Evolutionary conservation across 2,113 vertebrate species (phyloP), one percentile per base, ranked within the genome.

Genomic region (Reinhardtius hippoglossoides): DNA sequence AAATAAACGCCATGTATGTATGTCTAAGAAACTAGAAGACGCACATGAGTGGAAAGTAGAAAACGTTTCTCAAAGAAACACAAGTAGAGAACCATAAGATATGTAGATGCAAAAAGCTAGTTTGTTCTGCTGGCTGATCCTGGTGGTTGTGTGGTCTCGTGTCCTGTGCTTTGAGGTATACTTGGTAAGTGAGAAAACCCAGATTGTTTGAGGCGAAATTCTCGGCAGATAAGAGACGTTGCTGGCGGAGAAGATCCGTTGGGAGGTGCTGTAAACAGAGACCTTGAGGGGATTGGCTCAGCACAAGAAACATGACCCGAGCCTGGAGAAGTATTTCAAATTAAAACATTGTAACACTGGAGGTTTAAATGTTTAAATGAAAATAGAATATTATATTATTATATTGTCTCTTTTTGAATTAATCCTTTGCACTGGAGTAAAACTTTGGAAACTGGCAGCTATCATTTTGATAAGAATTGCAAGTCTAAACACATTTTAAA

Each of bases 101-200:
- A 63, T 27, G 54, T 67, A 65, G 65, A 78, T 54, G 64, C 60
- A n/a, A 64, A 48, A 65, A 74, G 76, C 75, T 78, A 78, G 69
- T 81, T 80, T 75, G 73, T 76, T 80, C 9, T 84, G 74, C 80
- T 82, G 74, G 77, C 66, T 82, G 78, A 77, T 84, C 70, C 79
- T 77, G 66, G 60, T 78, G 78, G 86, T 81, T 83, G 75, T 87
- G 85, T 88, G 88, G 88, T 88, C 87, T 88, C 78, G 87, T 92
- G 89, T 83, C 81, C 85, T 86, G 86, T 91, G 89, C 83, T 93
- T 87, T 94, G 92, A 95, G 93, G 93, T 94, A 93, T 93, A 90
- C 65, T 87, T 88, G 72, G 83, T 88, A 87, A 76, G 69, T 92
- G 84, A 88, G 67, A 90, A 89, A 71, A 82, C 73, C 87, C 89